These are phyloP conservation scores for Tapirus indicus DNA, from an alignment of 2,797 vertebrate genomes.

Conservation along the genomic window DNA sequence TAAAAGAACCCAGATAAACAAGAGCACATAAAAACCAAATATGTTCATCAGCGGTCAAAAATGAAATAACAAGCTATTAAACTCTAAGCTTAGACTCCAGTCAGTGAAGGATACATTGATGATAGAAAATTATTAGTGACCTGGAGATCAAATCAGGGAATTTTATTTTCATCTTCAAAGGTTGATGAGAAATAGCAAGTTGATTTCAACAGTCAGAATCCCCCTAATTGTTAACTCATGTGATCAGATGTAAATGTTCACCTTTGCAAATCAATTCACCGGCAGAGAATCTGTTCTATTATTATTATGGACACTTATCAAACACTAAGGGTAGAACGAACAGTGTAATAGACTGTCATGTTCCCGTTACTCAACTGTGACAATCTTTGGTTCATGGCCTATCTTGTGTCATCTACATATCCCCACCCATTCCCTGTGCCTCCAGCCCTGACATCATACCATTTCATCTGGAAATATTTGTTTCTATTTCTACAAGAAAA, in stretches of 20 bases:
- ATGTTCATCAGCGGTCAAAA: not conserved
- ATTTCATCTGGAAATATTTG: constrained; percentile 50
- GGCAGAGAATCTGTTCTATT: not conserved
- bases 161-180: constrained; percentile 29
- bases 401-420: not conserved
- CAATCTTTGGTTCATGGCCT: not conserved
- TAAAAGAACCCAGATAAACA: not conserved
- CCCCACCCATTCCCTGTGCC: not conserved
- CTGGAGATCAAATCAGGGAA: not conserved
- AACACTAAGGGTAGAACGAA: not conserved
- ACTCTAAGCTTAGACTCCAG: not conserved
- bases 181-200: not conserved
- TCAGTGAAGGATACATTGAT: not conserved
- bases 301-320: not conserved
- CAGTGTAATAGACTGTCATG: not conserved
- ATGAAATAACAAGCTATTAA: not conserved
- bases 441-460: not conserved
- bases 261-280: constrained; percentile 56
- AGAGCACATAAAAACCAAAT: not conserved
- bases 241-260: not conserved
- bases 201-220: constrained; percentile 36
- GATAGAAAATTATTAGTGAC: not conserved
- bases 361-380: not conserved
- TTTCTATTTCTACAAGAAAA: constrained; percentile 33
- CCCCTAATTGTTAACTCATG: constrained; percentile 37